Evolutionary conservation across 2,888 invertebrate genomes (phyloP).

Genomic region (Lamellibrachia satsuma): DNA sequence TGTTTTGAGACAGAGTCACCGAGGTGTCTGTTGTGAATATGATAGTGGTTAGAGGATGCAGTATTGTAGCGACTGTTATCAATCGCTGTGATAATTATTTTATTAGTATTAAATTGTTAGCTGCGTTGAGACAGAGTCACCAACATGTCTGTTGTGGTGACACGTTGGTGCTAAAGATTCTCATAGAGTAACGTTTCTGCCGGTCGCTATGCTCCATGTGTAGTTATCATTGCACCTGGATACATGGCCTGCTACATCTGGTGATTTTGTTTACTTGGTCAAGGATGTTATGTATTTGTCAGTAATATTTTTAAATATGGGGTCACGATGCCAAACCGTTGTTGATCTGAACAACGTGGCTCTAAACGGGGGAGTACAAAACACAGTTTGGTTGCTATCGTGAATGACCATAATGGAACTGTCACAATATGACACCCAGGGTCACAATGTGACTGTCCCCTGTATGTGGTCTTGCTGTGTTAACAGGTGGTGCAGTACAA

Average conservation of each 20-base stretch:
- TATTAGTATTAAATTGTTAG: neutral
- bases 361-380: too few species aligned
- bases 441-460: too few species aligned
- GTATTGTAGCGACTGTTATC: neutral
- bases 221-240: neutral
- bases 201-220: neutral
- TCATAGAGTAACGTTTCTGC: neutral
- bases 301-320: too few species aligned
- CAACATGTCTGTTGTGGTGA: neutral
- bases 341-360: too few species aligned
- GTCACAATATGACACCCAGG: too few species aligned
- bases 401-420: too few species aligned
- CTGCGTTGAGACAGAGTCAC: conserved; percentile 8
- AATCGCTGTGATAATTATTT: neutral
- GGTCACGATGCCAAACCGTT: too few species aligned
- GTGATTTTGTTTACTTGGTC: too few species aligned
- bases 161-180: conserved; percentile 17
- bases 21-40: neutral
- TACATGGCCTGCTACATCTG: neutral
- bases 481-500: conserved; percentile 89
- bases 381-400: too few species aligned
- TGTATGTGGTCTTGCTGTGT: neutral
- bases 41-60: neutral
- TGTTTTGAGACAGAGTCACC: neutral
- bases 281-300: too few species aligned